These are phyloP conservation scores for Heterohyrax brucei DNA, from an alignment of 2,797 vertebrate species.

Conservation along the genomic window DNA sequence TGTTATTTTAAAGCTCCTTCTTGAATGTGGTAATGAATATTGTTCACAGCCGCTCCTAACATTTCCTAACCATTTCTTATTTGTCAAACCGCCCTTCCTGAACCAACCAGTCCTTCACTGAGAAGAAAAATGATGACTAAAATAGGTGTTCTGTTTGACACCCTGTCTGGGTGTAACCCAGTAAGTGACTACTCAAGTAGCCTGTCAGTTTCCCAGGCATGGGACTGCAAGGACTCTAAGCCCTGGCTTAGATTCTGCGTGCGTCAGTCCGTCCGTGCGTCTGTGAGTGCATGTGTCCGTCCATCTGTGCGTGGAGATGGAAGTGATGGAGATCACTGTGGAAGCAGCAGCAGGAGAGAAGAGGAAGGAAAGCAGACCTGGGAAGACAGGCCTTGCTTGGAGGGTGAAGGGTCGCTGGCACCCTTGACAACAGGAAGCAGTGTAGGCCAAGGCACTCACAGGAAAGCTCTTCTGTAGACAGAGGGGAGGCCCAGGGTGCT, in stretches of 20 bases:
- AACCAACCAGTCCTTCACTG: background rate
- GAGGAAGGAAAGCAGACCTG: constrained; percentile 75
- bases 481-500: background rate
- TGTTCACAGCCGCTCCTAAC: constrained; percentile 12
- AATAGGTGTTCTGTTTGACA: background rate
- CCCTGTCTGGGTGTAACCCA: background rate
- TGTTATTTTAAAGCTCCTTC: constrained; percentile 42
- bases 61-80: constrained; percentile 51
- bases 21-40: constrained; percentile 9
- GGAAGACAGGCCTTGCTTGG: constrained; percentile 64
- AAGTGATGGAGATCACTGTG: background rate
- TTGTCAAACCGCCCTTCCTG: constrained; percentile 24
- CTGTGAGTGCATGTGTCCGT: background rate
- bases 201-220: background rate
- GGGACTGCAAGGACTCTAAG: background rate
- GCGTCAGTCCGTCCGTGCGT: too few relatives aligned
- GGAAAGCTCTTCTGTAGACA: background rate
- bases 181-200: background rate
- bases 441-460: constrained; percentile 36
- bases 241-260: background rate
- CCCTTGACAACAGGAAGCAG: constrained; percentile 79
- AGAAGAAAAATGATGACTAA: constrained; percentile 62
- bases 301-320: background rate
- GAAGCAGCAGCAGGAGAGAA: constrained; percentile 13
- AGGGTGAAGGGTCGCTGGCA: constrained; percentile 51